Conservation (phyloP, 1,140 invertebrate genomes). For the Luehdorfia chinensis region DNA sequence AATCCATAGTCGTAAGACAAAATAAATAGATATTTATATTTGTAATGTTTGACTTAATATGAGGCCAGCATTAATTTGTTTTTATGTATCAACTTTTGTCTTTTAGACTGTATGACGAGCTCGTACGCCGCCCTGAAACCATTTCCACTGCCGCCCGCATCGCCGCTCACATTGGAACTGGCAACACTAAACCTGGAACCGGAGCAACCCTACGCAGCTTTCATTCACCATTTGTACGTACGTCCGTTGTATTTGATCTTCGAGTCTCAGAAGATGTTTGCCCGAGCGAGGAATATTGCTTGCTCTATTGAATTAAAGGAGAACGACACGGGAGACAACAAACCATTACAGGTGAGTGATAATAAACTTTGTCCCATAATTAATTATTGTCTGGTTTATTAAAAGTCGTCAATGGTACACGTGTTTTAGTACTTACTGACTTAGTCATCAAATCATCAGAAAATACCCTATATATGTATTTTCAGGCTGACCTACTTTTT, state of each 20-base stretch:
- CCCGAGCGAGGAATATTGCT: slow-evolving; percentile 93
- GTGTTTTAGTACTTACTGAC: background rate
- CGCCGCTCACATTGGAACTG: slow-evolving; percentile 87
- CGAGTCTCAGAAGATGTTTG: slow-evolving; percentile 94
- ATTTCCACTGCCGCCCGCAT: slow-evolving; percentile 86
- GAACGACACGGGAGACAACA: slow-evolving; percentile 68
- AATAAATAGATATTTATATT: no score
- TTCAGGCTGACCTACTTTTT: no score
- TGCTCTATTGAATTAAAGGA: slow-evolving; percentile 92
- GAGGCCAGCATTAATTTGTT: no score
- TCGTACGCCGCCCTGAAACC: slow-evolving; percentile 88
- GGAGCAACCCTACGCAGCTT: slow-evolving; percentile 89
- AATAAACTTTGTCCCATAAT: no score
- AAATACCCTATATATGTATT: no score
- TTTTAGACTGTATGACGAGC: slow-evolving; percentile 88
- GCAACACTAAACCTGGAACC: slow-evolving; percentile 87
- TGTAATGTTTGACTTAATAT: no score
- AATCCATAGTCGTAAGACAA: no score
- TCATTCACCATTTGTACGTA: slow-evolving; percentile 92
- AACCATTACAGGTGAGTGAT: slow-evolving; percentile 50
- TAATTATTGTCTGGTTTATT: background rate
- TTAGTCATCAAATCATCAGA: no score
- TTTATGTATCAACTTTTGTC: no score
- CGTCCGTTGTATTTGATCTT: slow-evolving; percentile 92
- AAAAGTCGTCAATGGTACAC: no score